phyloP scores from a whole-genome alignment of 2,113 vertebrate genomes.

The Cnemophilus loriae region DNA sequence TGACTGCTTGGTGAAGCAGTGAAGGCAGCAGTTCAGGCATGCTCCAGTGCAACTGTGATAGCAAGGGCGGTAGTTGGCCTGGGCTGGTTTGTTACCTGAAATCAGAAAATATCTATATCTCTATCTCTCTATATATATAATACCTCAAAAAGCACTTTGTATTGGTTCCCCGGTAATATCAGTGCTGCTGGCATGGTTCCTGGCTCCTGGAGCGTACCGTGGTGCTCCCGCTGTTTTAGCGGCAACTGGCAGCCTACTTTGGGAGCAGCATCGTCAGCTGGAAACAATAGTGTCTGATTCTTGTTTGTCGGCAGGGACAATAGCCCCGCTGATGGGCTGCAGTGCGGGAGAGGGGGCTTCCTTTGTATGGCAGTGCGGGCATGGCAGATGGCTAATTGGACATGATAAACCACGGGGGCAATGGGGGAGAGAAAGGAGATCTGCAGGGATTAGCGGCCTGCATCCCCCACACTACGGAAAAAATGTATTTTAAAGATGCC shows the following conservation, averaged over 20 bases:
- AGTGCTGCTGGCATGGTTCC: not conserved
- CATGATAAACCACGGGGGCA: slow-evolving; percentile 74
- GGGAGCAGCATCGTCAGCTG: slow-evolving; percentile 28
- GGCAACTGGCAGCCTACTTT: slow-evolving; percentile 56
- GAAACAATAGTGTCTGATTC: slow-evolving; percentile 71
- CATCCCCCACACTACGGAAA: slow-evolving; percentile 22
- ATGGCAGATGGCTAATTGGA: slow-evolving; percentile 90
- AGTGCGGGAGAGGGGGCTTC: slow-evolving; percentile 4
- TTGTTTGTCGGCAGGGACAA: slow-evolving; percentile 70
- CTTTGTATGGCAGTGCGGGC: slow-evolving; percentile 45
- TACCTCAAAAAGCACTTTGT: not conserved
- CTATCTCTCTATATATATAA: fast-evolving
- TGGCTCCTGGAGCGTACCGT: slow-evolving; percentile 17
- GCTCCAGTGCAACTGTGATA: fast-evolving
- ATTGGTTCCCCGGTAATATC: not conserved
- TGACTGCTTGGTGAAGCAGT: not conserved
- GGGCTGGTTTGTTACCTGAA: not conserved
- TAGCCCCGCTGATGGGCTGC: slow-evolving; percentile 50
- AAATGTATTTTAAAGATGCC: slow-evolving; percentile 12
- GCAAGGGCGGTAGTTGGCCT: not conserved
- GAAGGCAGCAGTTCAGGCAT: not conserved
- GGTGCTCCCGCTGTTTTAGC: slow-evolving; percentile 52
- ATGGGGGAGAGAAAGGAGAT: slow-evolving; percentile 68
- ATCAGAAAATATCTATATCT: not conserved
- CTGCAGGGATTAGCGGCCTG: slow-evolving; percentile 70